Conservation (phyloP, 2,113 vertebrate genomes). For the Recurvirostra avosetta region DNA sequence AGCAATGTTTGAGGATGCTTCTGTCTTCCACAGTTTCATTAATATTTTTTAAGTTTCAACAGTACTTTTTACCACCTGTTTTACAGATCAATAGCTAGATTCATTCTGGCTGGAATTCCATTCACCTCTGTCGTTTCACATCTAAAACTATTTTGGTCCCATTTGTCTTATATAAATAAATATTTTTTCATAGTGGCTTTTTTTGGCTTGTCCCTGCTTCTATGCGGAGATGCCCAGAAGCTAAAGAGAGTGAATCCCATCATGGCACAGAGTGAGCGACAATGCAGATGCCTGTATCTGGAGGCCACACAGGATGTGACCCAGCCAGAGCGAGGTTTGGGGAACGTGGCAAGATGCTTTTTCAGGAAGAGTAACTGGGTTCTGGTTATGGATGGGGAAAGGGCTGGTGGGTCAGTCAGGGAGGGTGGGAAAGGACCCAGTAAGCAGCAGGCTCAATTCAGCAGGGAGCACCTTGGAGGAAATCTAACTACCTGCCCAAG, state of each 20-base stretch:
- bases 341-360: fast-evolving
- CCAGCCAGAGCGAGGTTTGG: fast-evolving
- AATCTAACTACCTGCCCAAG: background rate
- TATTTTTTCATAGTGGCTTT: background rate
- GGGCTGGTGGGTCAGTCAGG: background rate
- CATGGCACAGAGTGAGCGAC: background rate
- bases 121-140: background rate
- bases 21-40: background rate
- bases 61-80: background rate
- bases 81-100: background rate
- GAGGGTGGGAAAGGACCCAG: background rate
- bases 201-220: background rate
- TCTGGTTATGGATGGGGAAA: background rate
- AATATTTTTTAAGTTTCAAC: background rate
- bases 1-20: background rate
- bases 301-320: background rate
- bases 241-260: background rate
- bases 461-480: background rate
- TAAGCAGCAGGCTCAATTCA: background rate
- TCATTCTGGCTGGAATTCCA: background rate
- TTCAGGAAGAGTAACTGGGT: background rate
- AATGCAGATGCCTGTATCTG: background rate
- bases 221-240: background rate
- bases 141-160: background rate
- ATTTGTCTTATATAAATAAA: background rate